These are phyloP conservation scores for Eonycteris spelaea DNA, from an alignment of 2,113 vertebrate species.

Conservation along the genomic window DNA sequence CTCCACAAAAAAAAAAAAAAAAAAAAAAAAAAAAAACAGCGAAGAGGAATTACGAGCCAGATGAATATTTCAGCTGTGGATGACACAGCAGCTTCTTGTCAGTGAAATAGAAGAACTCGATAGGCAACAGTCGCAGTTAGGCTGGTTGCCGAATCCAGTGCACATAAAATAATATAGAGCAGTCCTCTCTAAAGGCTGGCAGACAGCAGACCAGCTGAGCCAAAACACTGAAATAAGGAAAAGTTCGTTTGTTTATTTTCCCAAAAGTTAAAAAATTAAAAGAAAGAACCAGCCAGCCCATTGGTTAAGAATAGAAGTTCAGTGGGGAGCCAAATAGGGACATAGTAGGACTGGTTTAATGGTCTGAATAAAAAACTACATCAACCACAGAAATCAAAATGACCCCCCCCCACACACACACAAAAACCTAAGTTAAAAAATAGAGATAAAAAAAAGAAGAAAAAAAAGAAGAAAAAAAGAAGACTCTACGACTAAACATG, in stretches of 20 bases:
- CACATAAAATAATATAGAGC: constrained; percentile 76
- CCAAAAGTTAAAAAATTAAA: constrained; percentile 23
- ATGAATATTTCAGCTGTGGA: constrained; percentile 56
- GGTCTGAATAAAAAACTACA: neutral
- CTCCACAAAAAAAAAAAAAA: no score
- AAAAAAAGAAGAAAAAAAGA: neutral
- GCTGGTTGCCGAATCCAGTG: constrained; percentile 75
- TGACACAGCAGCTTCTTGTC: constrained; percentile 68
- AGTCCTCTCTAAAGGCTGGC: constrained; percentile 68
- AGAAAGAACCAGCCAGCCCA: constrained; percentile 9
- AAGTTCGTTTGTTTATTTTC: neutral
- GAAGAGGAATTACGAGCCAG: constrained; percentile 28
- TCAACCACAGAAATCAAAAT: no score
- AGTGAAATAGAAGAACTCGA: constrained; percentile 36
- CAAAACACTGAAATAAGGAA: constrained; percentile 61
- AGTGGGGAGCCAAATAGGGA: constrained; percentile 27
- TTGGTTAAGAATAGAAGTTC: constrained; percentile 70
- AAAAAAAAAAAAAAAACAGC: no score
- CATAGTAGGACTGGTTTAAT: neutral
- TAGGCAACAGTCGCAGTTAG: constrained; percentile 73
- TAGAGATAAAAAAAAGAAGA: neutral
- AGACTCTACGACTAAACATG: neutral
- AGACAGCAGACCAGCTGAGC: constrained; percentile 74
- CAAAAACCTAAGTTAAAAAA: neutral
- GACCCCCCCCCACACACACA: no score